phyloP scores from a whole-genome alignment of 2,113 vertebrate genomes.

The Menidia beryllina region DNA sequence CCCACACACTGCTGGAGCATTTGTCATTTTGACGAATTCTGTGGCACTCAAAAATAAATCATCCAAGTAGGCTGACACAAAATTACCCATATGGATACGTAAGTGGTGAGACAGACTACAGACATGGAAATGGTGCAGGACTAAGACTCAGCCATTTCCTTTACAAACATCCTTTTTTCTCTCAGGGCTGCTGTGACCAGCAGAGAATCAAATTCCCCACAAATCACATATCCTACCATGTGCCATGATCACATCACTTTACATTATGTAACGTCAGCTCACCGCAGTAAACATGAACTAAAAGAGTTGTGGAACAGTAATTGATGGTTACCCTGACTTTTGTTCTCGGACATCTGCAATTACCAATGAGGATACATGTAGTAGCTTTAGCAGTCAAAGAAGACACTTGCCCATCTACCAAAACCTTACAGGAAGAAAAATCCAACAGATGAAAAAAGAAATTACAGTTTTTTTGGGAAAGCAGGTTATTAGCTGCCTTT shows the following conservation, averaged over 20 bases:
- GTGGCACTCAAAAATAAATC: conserved; percentile 16
- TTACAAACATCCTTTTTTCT: conserved; percentile 53
- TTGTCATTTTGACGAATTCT: background rate
- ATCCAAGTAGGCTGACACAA: background rate
- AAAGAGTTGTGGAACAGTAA: background rate
- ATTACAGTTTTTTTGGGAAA: background rate
- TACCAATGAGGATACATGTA: conserved; percentile 33
- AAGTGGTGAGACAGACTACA: conserved; percentile 13
- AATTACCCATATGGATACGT: background rate
- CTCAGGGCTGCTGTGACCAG: conserved; percentile 45
- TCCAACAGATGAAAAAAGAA: background rate
- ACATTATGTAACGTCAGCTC: conserved; percentile 37
- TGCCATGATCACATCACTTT: conserved; percentile 10
- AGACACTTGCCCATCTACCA: conserved; percentile 7
- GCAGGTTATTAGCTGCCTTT: background rate
- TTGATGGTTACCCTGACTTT: conserved; percentile 22
- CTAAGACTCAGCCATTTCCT: conserved; percentile 60
- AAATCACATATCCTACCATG: conserved; percentile 17
- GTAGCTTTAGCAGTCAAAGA: conserved; percentile 10
- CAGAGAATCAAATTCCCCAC: conserved; percentile 27
- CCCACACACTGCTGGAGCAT: background rate
- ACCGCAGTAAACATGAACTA: conserved; percentile 10
- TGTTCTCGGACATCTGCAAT: conserved; percentile 38
- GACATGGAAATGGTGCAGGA: conserved; percentile 27
- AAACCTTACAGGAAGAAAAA: background rate